Conservation (phyloP, 2,797 vertebrate species). For the Sebastes trivittatus region DNA sequence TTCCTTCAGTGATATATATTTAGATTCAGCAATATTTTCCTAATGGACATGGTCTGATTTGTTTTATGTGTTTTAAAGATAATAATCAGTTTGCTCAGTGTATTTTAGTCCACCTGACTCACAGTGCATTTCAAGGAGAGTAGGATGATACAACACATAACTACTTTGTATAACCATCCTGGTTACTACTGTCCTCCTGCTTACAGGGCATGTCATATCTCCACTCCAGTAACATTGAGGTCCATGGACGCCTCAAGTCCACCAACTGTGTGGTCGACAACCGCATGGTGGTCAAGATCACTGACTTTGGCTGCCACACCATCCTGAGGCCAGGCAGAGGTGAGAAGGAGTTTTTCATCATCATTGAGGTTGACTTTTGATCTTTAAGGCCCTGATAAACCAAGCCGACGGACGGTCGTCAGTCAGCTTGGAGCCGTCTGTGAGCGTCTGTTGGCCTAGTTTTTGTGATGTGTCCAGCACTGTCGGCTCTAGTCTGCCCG, state of each 20-base stretch:
- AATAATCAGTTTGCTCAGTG: not conserved
- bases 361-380: not conserved
- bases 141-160: not conserved
- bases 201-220: constrained; percentile 96
- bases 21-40: not conserved
- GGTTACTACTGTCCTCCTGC: not conserved
- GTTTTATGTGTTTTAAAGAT: not conserved
- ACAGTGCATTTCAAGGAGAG: not conserved
- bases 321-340: constrained; percentile 88
- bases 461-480: rapidly evolving
- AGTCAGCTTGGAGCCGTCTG: too few species aligned
- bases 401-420: rapidly evolving
- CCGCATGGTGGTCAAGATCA: constrained; percentile 98
- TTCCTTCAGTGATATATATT: not conserved
- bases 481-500: rapidly evolving
- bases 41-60: not conserved
- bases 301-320: constrained; percentile 94
- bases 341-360: constrained; percentile 45
- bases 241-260: constrained; percentile 94
- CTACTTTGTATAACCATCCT: not conserved
- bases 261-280: constrained; percentile 97
- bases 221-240: constrained; percentile 91
- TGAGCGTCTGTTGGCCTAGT: too few species aligned
- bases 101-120: not conserved
- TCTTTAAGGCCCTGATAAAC: not conserved